phyloP scores from a whole-genome alignment of 2,888 invertebrate species.

The Chaitophorus viminalis region DNA sequence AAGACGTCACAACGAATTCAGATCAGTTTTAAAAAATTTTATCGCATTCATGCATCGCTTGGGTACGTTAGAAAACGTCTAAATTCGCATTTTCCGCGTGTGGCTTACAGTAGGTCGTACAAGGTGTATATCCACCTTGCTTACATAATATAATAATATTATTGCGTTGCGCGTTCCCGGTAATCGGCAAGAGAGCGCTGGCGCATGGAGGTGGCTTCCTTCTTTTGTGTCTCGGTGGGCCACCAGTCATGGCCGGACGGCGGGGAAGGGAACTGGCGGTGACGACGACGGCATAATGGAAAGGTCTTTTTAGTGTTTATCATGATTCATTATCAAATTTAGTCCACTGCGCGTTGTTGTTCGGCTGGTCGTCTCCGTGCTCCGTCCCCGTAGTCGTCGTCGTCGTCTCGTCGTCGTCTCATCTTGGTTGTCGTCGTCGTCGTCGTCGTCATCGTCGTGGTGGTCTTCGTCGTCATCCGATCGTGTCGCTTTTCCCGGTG shows the following conservation, averaged over 20 bases:
- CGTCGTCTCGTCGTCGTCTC: not conserved
- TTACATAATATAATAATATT: too few species aligned
- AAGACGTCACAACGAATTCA: too few species aligned
- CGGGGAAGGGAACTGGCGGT: not conserved
- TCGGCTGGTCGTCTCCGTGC: conserved; percentile 11
- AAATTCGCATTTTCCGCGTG: too few species aligned
- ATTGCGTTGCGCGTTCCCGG: not conserved
- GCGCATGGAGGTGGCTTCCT: not conserved
- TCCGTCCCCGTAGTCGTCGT: not conserved
- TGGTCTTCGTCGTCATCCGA: not conserved
- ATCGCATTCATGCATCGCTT: too few species aligned
- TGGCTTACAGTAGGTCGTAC: too few species aligned
- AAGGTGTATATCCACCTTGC: too few species aligned
- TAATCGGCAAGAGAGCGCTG: not conserved
- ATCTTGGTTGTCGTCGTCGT: not conserved
- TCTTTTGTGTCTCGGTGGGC: not conserved
- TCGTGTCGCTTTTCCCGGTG: too few species aligned
- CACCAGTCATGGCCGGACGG: not conserved
- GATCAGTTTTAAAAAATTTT: too few species aligned
- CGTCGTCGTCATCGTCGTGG: not conserved
- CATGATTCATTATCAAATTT: conserved; percentile 30
- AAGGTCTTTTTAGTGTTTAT: conserved; percentile 33
- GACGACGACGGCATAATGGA: not conserved
- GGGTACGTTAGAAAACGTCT: too few species aligned
- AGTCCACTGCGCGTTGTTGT: conserved; percentile 25